phyloP scores from a whole-genome alignment of 1,140 invertebrate genomes.

The Ctenoplectra terminalis region DNA sequence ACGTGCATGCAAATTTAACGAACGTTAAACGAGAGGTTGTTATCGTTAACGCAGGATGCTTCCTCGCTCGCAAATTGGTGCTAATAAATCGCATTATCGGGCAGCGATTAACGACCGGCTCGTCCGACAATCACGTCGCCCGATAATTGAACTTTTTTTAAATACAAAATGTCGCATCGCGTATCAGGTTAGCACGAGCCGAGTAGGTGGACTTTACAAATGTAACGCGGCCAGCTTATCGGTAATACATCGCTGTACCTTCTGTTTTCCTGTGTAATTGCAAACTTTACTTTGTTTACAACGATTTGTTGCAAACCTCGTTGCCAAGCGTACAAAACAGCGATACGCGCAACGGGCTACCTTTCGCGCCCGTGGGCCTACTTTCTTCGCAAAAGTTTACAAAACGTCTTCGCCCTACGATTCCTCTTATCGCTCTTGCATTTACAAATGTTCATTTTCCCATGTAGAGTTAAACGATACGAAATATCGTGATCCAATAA shows the following conservation, averaged over 20 bases:
- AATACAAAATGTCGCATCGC: conserved; percentile 79
- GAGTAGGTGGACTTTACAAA: conserved; percentile 68
- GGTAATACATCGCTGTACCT: conserved; percentile 62
- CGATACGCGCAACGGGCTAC: no score
- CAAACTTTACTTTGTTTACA: conserved; percentile 72
- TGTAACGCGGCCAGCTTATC: conserved; percentile 69
- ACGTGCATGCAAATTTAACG: background rate
- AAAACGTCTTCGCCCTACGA: background rate
- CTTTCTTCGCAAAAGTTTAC: conserved; percentile 10
- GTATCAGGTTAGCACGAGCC: conserved; percentile 77
- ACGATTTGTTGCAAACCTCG: conserved; percentile 53
- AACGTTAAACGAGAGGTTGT: background rate
- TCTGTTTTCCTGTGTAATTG: conserved; percentile 77
- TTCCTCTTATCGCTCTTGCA: no score
- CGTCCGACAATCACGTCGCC: background rate
- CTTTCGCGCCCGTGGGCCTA: background rate
- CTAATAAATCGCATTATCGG: conserved; percentile 6
- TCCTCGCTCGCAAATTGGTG: background rate
- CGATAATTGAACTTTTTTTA: conserved; percentile 73
- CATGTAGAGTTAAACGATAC: no score
- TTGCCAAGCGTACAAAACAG: background rate
- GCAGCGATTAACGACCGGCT: background rate
- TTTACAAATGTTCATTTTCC: no score
- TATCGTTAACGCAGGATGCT: background rate
- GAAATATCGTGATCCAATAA: no score